phyloP scores from a whole-genome alignment of 2,888 invertebrate species.

The Spisula solida region DNA sequence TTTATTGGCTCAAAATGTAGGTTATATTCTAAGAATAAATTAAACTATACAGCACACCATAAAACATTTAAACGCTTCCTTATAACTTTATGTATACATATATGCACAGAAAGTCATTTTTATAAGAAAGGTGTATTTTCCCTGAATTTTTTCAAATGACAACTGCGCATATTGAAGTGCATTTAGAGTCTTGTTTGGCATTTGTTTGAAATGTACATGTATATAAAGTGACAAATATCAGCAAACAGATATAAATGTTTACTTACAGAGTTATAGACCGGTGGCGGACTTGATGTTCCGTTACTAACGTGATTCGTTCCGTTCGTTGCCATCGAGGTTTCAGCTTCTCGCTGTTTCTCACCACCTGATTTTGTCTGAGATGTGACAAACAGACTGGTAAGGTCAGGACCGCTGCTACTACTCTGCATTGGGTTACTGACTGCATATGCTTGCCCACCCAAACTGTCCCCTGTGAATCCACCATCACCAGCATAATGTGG shows the following conservation, averaged over 20 bases:
- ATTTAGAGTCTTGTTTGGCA: too few relatives aligned
- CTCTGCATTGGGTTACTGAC: constrained; percentile 57
- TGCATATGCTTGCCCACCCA: constrained; percentile 66
- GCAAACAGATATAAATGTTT: background rate
- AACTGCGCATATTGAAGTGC: too few relatives aligned
- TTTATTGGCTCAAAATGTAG: too few relatives aligned
- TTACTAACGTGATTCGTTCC: constrained; percentile 20
- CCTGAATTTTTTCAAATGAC: too few relatives aligned
- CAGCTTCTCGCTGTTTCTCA: constrained; percentile 57
- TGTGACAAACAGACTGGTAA: constrained; percentile 76
- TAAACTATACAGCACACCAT: too few relatives aligned
- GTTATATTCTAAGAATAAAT: too few relatives aligned
- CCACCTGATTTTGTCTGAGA: constrained; percentile 67
- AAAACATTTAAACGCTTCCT: too few relatives aligned
- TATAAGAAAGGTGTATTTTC: too few relatives aligned
- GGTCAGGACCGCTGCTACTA: constrained; percentile 74
- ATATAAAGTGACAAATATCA: background rate
- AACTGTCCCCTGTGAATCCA: constrained; percentile 52
- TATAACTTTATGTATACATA: too few relatives aligned
- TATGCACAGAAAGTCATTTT: too few relatives aligned
- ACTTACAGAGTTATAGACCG: constrained; percentile 51
- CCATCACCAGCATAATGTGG: constrained; percentile 65
- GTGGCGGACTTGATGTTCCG: constrained; percentile 35
- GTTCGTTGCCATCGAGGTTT: constrained; percentile 54
- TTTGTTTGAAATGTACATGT: too few relatives aligned